Evolutionary conservation across 2,797 vertebrate genomes (phyloP).

Genomic region (Monodelphis domestica): DNA sequence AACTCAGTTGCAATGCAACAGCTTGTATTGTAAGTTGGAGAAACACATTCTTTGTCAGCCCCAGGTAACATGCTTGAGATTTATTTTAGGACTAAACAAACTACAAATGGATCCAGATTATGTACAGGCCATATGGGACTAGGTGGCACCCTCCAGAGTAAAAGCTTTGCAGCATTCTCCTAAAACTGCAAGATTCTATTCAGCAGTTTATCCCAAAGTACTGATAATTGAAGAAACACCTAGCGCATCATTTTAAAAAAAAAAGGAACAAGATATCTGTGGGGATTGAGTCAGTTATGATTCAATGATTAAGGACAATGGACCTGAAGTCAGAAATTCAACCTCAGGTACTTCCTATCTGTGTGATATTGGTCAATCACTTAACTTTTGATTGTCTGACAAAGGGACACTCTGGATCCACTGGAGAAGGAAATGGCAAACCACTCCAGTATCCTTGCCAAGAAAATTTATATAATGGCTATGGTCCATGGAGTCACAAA

Average conservation of each 20-base stretch:
- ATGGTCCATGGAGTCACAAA: too few relatives aligned
- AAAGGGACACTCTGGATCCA: too few relatives aligned
- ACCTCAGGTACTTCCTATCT: too few relatives aligned
- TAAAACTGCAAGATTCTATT: not conserved
- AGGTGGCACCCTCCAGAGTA: not conserved
- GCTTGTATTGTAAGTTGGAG: not conserved
- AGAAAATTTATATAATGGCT: too few relatives aligned
- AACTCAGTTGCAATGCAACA: not conserved
- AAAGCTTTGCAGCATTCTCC: not conserved
- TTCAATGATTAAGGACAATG: too few relatives aligned
- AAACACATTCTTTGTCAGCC: not conserved
- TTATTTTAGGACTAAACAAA: not conserved
- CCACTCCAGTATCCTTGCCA: too few relatives aligned
- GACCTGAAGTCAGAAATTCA: too few relatives aligned
- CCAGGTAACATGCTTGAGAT: not conserved
- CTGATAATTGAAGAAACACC: not conserved
- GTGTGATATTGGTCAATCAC: too few relatives aligned
- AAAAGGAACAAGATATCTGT: not conserved
- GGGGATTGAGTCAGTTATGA: too few relatives aligned
- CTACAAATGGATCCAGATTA: not conserved
- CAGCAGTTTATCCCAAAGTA: not conserved
- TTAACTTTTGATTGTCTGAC: too few relatives aligned
- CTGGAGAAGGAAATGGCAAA: too few relatives aligned
- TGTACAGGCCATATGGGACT: not conserved
- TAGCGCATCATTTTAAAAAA: not conserved